Base-by-base conservation (phyloP, 1,140 invertebrate species). In the Acromyrmex heyeri region DNA sequence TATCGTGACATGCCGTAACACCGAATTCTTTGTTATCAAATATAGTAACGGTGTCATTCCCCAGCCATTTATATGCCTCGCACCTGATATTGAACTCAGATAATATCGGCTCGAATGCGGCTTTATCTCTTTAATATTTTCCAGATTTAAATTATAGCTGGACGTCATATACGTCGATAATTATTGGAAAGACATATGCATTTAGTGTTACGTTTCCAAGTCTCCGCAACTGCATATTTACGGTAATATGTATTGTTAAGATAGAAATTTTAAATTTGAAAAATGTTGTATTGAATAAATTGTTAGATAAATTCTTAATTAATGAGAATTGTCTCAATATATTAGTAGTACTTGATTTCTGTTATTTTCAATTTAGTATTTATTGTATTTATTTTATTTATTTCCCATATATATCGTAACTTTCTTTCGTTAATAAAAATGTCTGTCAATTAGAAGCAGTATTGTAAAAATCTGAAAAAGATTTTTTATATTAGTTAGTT, bases 11-110 rank as follows among this genome's bases (percentile, higher is more conserved):
- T 24, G 86, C 48, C 57, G 44, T 64, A 78, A 87, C 21, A 64
- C 67, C 70, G 57, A 87, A 85, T 85, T 90, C 78, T 79, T 90
- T n/a, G n/a, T 78, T 38, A 16, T 61, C 34, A 81, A 87, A 50
- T 82, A 38, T 53, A 30, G 10, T 24, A 44, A 65, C 61, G 24
- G 14, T 62, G 64, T 44, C 67, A 30, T 77, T 64, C 38, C 44
- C 38, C 44, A 24, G 24, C 21, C 57, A 61, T 87, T 90, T 65
- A 30, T 73, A 21, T 21, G 34, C 18, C 5, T 0, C 48, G 4
- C 30, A 16, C 10, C 16, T 21, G 50, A 57, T 72, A 64, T 62
- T 10, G 65, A 55, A 59, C 69, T 78, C 79, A 24, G 55, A 73
- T 72, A 87, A 90, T 79, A 55, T 87, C 73, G 59, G 27, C 34